Evolutionary conservation across 2,113 vertebrate genomes (phyloP), one percentile per base, ranked within the genome.

Genomic region (Austrofundulus limnaeus): DNA sequence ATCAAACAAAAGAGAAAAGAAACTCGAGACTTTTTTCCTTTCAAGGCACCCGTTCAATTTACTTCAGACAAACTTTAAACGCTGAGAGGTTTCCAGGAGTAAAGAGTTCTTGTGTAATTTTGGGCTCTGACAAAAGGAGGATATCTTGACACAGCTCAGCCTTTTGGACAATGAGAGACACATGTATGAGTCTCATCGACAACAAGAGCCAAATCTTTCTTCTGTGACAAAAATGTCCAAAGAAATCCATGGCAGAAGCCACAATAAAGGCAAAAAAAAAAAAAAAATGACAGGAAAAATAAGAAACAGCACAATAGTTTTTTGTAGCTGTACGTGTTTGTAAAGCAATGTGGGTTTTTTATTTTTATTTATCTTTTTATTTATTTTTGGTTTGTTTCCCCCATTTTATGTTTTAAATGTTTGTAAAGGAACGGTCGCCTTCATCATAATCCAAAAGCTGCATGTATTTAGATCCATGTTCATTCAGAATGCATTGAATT

Each of bases 1-100:
- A n/a, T 70, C 61, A 79, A 65, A 77, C 46, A 60, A 72, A 65
- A 67, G 67, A 52, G 34, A 14, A 45, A 51, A 31, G 61, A 55
- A 70, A 64, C 73, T 59, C 47, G 21, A 28, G 43, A 59, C 10
- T 52, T 25, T 59, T 31, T 38, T n/a, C n/a, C 20, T 69, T 60
- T 58, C 41, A 64, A 62, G 16, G 64, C 50, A 43, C 65, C 21
- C 17, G 4, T 72, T 70, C 15, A 55, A 56, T 76, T 55, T 53
- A 52, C 60, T 39, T 63, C 34, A 23, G 20, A 63, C 61, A 47
- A 82, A 63, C 69, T 68, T 83, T 39, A 56, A 56, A 61, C 54
- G 63, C 71, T 41, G n/a, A 45, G 13, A 31, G 24, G 37, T 56
- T 81, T 46, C 41, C 39, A 37, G 43, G 64, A 66, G 47, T 61